Evolutionary conservation across 2,113 vertebrate species (phyloP).

Genomic region (Suncus etruscus): DNA sequence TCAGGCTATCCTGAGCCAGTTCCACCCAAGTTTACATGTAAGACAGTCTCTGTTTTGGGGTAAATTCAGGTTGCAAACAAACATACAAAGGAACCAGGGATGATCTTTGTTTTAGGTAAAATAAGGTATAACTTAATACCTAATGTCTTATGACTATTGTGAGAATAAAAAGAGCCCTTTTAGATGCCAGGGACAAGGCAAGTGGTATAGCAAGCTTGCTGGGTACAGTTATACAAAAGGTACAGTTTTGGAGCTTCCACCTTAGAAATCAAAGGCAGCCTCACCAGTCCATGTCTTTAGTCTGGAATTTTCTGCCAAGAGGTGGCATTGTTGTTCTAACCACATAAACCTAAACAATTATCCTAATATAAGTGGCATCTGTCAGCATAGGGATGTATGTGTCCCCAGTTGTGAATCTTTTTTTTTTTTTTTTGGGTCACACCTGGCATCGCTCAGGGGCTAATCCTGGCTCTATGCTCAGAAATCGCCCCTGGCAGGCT

Average conservation of each 20-base stretch:
- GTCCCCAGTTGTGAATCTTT: neutral
- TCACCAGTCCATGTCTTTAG: neutral
- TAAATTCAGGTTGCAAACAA: no score
- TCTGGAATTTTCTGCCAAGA: neutral
- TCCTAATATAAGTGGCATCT: neutral
- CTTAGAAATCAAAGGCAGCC: neutral
- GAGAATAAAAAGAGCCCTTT: neutral
- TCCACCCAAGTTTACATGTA: no score
- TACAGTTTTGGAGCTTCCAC: neutral
- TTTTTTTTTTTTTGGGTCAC: no score
- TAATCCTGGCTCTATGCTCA: no score
- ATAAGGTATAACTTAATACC: neutral
- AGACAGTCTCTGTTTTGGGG: no score
- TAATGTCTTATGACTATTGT: neutral
- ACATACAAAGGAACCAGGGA: no score
- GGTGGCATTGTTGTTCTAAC: slow-evolving; percentile 41
- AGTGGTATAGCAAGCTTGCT: neutral
- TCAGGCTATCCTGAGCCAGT: no score
- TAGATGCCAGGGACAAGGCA: neutral
- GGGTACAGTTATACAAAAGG: neutral
- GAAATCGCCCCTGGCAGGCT: no score
- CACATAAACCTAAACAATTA: no score
- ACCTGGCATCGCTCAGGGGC: no score
- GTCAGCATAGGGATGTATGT: neutral
- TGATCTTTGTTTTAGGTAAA: no score